Conservation (phyloP, 2,797 vertebrate species). For the Neopelma chrysocephalum region DNA sequence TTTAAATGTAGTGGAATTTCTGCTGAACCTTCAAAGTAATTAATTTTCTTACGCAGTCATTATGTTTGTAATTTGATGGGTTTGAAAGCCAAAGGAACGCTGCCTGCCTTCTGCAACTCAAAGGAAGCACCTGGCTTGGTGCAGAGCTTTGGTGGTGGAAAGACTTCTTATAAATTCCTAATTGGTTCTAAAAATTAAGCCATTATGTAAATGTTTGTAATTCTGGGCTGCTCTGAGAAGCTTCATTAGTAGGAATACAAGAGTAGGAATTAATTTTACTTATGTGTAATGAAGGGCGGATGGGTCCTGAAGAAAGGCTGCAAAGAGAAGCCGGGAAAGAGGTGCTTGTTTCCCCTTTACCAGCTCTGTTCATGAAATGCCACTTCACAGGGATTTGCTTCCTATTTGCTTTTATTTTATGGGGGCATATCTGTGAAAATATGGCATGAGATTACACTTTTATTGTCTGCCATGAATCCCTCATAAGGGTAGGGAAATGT, state of each 20-base stretch:
- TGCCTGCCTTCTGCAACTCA: not conserved
- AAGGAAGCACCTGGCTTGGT: not conserved
- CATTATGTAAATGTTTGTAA: constrained; percentile 48
- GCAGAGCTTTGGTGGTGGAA: not conserved
- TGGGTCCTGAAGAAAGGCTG: not conserved
- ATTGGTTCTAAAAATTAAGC: constrained; percentile 36
- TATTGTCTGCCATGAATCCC: not conserved
- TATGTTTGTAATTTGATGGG: not conserved
- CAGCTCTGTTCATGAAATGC: not conserved
- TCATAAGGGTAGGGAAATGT: not conserved
- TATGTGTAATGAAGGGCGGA: not conserved
- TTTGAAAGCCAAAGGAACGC: not conserved
- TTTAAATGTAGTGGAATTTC: not conserved
- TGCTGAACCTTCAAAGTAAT: not conserved
- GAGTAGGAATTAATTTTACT: constrained; percentile 39
- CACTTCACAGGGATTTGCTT: not conserved
- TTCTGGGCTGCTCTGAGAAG: constrained; percentile 28
- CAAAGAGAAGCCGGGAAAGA: not conserved
- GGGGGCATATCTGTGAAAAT: not conserved
- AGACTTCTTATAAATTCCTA: not conserved
- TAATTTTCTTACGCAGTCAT: not conserved
- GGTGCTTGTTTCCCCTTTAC: not conserved
- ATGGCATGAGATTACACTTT: not conserved
- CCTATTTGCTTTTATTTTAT: not conserved
- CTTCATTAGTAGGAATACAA: constrained; percentile 37